Evolutionary conservation across 2,888 invertebrate species (phyloP), one percentile per base, ranked within the genome.

Genomic region (Halictus ligatus): DNA sequence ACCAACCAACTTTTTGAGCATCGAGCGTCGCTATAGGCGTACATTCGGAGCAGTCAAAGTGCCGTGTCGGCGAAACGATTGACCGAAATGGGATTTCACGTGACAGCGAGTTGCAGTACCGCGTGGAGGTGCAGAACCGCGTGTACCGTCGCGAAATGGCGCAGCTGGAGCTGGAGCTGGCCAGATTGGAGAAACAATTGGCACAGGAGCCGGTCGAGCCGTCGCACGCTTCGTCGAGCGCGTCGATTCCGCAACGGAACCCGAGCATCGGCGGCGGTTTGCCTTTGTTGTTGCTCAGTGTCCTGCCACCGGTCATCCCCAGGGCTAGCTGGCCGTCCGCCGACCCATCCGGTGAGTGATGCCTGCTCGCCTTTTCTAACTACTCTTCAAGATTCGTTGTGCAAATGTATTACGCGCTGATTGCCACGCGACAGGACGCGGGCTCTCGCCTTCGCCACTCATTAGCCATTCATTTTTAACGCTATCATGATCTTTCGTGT

Each of bases 111-210:
- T 95, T 98, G 25, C 97, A 98, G 92, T 98, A 98, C 94, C 96
- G 99, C 83, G 98, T 98, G 74, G 98, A 99, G 95, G 98, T 99
- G 78, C 98, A 98, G 95, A 99, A 99, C 95, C 97, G 97, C 90
- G 98, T 98, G 8, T 98, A 98, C 94, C 97, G 97, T 93, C 96
- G 97, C 89, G 98, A 98, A 94, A 97, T 99, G 89, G 97, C 97
- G 13, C 97, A 97, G 25, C 94, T 98, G 75, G 98, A 98, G 94
- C 96, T 97, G 75, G 98, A 98, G 95, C 97, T 98, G 76, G 96
- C 96, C 13, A 96, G 97, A 82, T 95, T 98, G 90, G 98, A 98
- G 94, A 97, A 96, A 93, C 95, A 97, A 80, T 94, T 98, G 88
- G 91, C 93, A 69, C 95, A 97, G 12, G 97, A 97, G 85, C 96